These are phyloP conservation scores for Ips typographus DNA, from an alignment of 1,140 invertebrate genomes.

Conservation along the genomic window DNA sequence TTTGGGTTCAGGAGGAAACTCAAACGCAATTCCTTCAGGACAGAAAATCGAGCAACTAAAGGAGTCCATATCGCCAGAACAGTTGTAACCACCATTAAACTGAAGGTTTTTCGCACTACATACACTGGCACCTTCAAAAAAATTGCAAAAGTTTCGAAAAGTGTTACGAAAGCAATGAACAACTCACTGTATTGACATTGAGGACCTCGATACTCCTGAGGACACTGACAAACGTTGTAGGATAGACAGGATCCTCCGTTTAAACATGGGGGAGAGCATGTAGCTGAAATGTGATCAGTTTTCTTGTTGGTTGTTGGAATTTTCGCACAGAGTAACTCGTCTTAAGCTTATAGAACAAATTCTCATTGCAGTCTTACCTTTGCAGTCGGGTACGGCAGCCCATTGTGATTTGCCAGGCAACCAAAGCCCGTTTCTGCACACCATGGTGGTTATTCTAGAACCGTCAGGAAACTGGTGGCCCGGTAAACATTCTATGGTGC, in stretches of 20 bases:
- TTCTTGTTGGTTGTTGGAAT: too few relatives aligned
- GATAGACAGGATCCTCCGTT: constrained; percentile 78
- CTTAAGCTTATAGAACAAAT: not conserved
- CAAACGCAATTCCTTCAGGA: constrained; percentile 63
- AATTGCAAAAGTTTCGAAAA: not conserved
- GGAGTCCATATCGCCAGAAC: constrained; percentile 59
- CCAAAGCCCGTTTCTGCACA: constrained; percentile 68
- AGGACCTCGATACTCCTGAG: constrained; percentile 67
- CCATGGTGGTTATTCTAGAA: constrained; percentile 60
- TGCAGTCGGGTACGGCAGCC: constrained; percentile 63
- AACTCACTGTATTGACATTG: constrained; percentile 77
- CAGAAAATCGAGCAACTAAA: constrained; percentile 69
- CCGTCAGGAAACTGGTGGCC: constrained; percentile 70
- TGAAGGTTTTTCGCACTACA: constrained; percentile 64
- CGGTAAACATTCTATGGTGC: constrained; percentile 62
- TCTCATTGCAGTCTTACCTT: constrained; percentile 53
- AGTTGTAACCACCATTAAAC: constrained; percentile 77
- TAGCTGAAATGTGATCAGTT: constrained; percentile 53
- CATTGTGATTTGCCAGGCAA: constrained; percentile 60
- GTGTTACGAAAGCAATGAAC: not conserved
- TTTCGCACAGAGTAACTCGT: not conserved
- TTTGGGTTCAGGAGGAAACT: constrained; percentile 58
- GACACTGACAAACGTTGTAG: constrained; percentile 74
- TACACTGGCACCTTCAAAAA: constrained; percentile 56
- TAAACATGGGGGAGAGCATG: constrained; percentile 70